Conservation (phyloP, 2,113 vertebrate species). For the Falco punctatus region DNA sequence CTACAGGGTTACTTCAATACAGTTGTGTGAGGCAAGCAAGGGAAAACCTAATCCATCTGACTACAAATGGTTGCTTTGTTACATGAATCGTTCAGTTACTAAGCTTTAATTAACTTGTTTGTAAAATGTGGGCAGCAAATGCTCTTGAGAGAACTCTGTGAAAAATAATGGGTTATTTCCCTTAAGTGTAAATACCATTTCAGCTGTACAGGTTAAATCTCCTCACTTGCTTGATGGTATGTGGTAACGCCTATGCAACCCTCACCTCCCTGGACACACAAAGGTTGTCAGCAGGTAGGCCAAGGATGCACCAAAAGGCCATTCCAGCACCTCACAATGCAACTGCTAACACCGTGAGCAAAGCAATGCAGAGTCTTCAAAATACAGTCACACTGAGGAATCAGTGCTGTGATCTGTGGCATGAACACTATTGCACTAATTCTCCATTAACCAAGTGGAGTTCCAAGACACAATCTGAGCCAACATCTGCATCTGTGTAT, state of each 20-base stretch:
- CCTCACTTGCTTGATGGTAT: not conserved
- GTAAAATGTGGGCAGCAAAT: not conserved
- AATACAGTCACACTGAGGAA: accelerated
- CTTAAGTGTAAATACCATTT: not conserved
- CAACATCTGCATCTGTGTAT: not conserved
- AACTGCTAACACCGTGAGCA: accelerated
- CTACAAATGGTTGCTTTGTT: not conserved
- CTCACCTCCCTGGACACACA: no score
- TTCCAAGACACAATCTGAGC: not conserved
- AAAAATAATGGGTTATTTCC: not conserved
- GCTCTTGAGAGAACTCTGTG: not conserved
- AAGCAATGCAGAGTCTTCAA: accelerated
- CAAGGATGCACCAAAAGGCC: not conserved
- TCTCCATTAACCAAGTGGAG: not conserved
- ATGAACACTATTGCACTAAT: not conserved
- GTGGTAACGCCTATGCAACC: not conserved
- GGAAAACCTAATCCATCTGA: not conserved
- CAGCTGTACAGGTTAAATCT: not conserved
- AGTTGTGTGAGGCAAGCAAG: not conserved
- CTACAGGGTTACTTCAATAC: not conserved
- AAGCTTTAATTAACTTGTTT: not conserved
- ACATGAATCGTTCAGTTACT: not conserved
- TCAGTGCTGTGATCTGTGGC: accelerated
- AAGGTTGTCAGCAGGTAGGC: not conserved
- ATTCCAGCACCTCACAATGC: no score